Evolutionary conservation across 2,797 vertebrate species (phyloP), one percentile per base, ranked within the genome.

Genomic region (Falco cherrug): DNA sequence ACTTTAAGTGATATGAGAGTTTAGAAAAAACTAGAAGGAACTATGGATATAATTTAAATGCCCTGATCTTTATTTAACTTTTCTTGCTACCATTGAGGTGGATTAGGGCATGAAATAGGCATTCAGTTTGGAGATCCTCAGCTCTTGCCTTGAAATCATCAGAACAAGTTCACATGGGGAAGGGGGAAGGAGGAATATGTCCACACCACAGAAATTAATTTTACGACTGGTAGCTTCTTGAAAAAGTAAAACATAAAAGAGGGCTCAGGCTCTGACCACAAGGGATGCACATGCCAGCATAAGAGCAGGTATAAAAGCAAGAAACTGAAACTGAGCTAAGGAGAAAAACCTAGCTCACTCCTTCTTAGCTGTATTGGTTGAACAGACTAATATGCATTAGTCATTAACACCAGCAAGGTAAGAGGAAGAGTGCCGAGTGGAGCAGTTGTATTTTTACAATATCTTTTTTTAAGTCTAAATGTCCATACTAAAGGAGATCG

Each of bases 211-310:
- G 24, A 37, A 90, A 61, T 41, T 7, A 43, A 3, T 73, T 82
- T 74, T 69, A 10, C n/a, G 51, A 21, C 8, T 22, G n/a, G 6
- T 19, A 53, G 3, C 11, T 15, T 61, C 28, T 28, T 33, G 17
- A 48, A 74, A 47, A 78, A 37, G 0, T 19, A 43, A 70, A 74
- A 33, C 5, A 29, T 21, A 54, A 73, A 31, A 6, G 25, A 53
- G 22, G 13, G 4, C 8, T 84, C 5, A 20, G 26, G 6, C 3
- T 90, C 26, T 41, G 39, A 53, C 14, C 13, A 20, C 16, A 61
- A 20, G 1, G 6, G 5, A 3, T 61, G 22, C 19, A 41, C 20
- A 67, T 4, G 6, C 12, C 16, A 28, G 5, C 3, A 5, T 19
- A 80, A 28, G 3, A 76, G 19, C 16, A 41, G 9, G 53, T 39